These are phyloP conservation scores for Ceratothoa steindachneri DNA, from an alignment of 2,888 invertebrate genomes.

Conservation along the genomic window DNA sequence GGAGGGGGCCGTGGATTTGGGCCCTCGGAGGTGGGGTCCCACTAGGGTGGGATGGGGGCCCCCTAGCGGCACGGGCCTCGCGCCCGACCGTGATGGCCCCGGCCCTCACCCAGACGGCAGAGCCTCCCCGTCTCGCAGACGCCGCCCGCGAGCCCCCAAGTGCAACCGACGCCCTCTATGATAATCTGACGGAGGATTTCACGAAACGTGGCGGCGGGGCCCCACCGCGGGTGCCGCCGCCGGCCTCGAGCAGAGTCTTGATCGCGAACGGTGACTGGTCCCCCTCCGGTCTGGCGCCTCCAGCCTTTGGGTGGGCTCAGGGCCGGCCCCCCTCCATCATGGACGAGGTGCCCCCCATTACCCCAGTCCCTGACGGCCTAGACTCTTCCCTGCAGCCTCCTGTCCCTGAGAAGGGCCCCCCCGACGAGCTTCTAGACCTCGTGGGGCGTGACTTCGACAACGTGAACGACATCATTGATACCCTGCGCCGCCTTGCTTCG, in stretches of 20 bases:
- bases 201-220: not conserved
- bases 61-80: conserved; percentile 6
- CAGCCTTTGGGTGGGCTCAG: not conserved
- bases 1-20: too few relatives aligned
- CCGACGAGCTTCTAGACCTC: conserved; percentile 28
- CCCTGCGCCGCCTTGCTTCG: conserved; percentile 22
- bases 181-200: not conserved
- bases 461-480: conserved; percentile 34
- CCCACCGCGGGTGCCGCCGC: conserved; percentile 15
- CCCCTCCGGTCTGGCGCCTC: conserved; percentile 18
- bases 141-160: conserved; percentile 38
- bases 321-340: conserved; percentile 23
- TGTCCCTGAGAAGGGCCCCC: conserved; percentile 1
- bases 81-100: conserved; percentile 42
- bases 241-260: not conserved
- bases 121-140: conserved; percentile 36
- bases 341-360: conserved; percentile 17
- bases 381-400: not conserved
- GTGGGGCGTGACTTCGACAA: conserved; percentile 31
- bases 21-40: conserved; percentile 1
- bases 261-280: not conserved
- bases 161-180: conserved; percentile 22
- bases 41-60: conserved; percentile 9
- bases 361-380: not conserved
- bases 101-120: conserved; percentile 44